phyloP scores from a whole-genome alignment of 2,797 vertebrate species.

The Serranus cabrilla region DNA sequence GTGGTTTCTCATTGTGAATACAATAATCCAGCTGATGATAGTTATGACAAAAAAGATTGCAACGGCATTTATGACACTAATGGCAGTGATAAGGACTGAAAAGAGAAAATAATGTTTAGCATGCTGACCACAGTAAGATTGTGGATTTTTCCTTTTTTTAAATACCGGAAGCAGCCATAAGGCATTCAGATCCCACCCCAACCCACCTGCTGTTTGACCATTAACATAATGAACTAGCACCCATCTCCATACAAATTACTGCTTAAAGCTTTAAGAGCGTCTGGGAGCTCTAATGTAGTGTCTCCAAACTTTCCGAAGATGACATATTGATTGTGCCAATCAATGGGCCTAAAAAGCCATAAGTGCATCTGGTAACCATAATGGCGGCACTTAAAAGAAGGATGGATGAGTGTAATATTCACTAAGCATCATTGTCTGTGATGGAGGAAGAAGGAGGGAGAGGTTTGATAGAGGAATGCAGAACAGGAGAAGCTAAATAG shows the following conservation, averaged over 20 bases:
- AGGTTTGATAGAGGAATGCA: slow-evolving; percentile 47
- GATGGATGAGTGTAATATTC: slow-evolving; percentile 74
- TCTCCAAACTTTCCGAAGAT: slow-evolving; percentile 83
- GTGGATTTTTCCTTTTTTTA: not conserved
- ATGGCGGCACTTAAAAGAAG: slow-evolving; percentile 85
- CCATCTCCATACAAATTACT: slow-evolving; percentile 78
- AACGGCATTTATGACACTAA: slow-evolving; percentile 32
- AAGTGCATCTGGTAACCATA: slow-evolving; percentile 85
- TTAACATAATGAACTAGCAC: slow-evolving; percentile 80
- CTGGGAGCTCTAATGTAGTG: slow-evolving; percentile 81
- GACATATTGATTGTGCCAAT: slow-evolving; percentile 87
- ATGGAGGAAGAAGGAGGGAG: slow-evolving; percentile 44
- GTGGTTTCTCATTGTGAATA: slow-evolving; percentile 23
- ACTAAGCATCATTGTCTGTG: slow-evolving; percentile 68
- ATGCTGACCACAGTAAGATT: slow-evolving; percentile 13
- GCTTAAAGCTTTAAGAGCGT: slow-evolving; percentile 76
- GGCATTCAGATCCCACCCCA: slow-evolving; percentile 50
- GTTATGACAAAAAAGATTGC: slow-evolving; percentile 35
- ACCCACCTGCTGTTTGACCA: slow-evolving; percentile 74
- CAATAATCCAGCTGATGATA: slow-evolving; percentile 34
- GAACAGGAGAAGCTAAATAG: slow-evolving; percentile 5
- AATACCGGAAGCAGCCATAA: slow-evolving; percentile 51
- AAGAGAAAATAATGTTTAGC: slow-evolving; percentile 12
- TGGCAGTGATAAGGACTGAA: slow-evolving; percentile 8
- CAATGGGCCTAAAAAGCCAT: slow-evolving; percentile 85